These are phyloP conservation scores for Vespertilio murinus DNA, from an alignment of 2,797 vertebrate species.

Conservation along the genomic window DNA sequence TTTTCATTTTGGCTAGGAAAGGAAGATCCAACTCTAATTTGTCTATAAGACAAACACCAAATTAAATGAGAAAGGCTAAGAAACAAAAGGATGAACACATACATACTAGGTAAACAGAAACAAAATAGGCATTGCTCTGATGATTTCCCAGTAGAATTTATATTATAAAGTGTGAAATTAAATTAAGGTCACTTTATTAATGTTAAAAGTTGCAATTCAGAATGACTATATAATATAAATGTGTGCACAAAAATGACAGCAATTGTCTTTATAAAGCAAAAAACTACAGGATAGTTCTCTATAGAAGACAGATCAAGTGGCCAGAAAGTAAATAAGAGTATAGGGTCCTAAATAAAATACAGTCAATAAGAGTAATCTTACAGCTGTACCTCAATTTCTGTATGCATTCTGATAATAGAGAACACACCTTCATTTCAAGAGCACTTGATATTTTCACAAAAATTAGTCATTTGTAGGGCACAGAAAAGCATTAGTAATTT, in stretches of 20 bases:
- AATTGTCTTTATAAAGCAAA: background rate
- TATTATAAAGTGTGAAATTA: background rate
- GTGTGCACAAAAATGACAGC: background rate
- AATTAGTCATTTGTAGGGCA: too few species aligned
- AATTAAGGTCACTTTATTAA: background rate
- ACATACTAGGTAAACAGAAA: background rate
- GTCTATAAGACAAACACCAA: background rate
- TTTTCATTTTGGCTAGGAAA: background rate
- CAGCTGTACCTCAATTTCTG: too few species aligned
- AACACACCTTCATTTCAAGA: too few species aligned
- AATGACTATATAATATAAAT: background rate
- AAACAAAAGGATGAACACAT: background rate
- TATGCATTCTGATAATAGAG: too few species aligned
- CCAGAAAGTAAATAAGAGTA: background rate
- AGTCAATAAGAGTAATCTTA: background rate
- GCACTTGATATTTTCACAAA: too few species aligned
- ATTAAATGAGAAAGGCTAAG: background rate
- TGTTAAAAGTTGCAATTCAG: background rate
- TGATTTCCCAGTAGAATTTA: conserved; percentile 40
- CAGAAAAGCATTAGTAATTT: too few species aligned
- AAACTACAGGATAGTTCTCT: background rate
- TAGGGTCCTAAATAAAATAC: background rate
- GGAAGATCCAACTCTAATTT: background rate
- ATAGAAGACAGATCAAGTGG: background rate
- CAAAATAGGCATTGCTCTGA: background rate